phyloP scores from a whole-genome alignment of 2,797 vertebrate genomes.

The Anguilla pacifica region DNA sequence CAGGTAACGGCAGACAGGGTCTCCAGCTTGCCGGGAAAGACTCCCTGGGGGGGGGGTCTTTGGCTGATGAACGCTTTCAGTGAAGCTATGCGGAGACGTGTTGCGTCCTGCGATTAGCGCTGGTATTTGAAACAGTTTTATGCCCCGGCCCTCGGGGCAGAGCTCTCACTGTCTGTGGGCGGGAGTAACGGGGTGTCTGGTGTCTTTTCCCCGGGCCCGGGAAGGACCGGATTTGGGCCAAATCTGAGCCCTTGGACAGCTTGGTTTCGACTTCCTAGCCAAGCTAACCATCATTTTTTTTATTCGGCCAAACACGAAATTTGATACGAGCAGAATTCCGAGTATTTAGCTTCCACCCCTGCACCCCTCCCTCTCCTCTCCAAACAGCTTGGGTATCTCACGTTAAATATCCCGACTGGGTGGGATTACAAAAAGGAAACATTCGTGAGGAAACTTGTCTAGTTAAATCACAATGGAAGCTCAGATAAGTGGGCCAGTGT shows the following conservation, averaged over 20 bases:
- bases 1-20: neutral
- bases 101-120: constrained; percentile 54
- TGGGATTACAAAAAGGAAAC: neutral
- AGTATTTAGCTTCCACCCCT: neutral
- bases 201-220: neutral
- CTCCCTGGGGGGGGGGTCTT: too few species aligned
- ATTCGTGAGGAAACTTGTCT: neutral
- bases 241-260: neutral
- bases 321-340: neutral
- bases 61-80: neutral
- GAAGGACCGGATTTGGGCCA: neutral
- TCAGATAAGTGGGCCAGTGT: neutral
- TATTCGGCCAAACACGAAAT: neutral
- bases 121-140: constrained; percentile 44
- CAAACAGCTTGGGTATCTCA: neutral
- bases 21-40: neutral
- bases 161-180: constrained; percentile 23
- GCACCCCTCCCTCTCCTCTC: neutral
- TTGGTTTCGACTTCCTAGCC: neutral
- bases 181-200: neutral
- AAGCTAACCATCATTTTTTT: neutral
- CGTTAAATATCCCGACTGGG: neutral
- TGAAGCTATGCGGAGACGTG: constrained; percentile 43
- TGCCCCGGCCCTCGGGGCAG: constrained; percentile 22
- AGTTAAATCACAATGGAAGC: neutral